Evolutionary conservation across 2,113 vertebrate genomes (phyloP).

Genomic region (Acinonyx jubatus): DNA sequence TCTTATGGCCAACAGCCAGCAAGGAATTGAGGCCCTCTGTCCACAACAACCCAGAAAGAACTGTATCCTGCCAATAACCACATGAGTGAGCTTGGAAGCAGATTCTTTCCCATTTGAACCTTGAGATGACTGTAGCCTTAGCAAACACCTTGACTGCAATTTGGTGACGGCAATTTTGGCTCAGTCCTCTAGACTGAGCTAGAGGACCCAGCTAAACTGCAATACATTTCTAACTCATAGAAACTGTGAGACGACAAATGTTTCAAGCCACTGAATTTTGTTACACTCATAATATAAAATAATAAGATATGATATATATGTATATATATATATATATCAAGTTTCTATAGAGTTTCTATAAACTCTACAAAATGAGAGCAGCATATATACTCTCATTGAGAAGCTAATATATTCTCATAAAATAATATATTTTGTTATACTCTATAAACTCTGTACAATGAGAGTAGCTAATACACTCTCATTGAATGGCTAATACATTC

Average conservation of each 20-base stretch:
- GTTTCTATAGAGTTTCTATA: too few relatives aligned
- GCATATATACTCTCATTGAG: too few relatives aligned
- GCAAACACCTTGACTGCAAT: neutral
- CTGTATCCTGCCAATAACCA: neutral
- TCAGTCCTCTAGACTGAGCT: neutral
- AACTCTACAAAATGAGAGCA: too few relatives aligned
- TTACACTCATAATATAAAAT: neutral
- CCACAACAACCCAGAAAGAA: neutral
- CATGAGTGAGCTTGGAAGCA: neutral
- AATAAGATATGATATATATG: neutral
- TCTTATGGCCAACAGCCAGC: neutral
- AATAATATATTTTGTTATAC: neutral
- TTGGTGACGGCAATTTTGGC: too few relatives aligned
- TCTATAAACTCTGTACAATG: neutral
- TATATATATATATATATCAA: too few relatives aligned
- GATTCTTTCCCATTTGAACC: neutral
- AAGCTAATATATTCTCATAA: too few relatives aligned
- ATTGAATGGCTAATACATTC: neutral
- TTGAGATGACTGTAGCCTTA: neutral
- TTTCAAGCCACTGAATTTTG: slow-evolving; percentile 1
- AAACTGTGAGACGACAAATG: neutral
- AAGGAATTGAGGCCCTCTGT: neutral
- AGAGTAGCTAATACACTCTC: neutral
- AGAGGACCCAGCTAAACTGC: neutral
- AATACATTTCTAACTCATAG: neutral